phyloP scores from a whole-genome alignment of 2,888 invertebrate species.

The Neoascia interrupta region DNA sequence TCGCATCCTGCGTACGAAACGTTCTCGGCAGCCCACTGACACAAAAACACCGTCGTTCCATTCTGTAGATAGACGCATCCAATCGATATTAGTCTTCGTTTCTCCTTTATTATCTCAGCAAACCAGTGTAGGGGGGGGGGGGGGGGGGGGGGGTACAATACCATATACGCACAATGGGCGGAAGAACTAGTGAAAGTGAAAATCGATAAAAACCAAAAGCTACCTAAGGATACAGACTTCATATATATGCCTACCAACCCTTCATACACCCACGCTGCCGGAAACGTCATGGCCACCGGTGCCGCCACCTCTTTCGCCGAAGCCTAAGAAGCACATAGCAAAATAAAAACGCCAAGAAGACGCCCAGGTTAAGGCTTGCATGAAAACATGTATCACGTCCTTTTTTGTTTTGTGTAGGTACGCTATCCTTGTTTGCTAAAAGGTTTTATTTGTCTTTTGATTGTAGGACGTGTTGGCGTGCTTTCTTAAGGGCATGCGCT shows the following conservation, averaged over 20 bases:
- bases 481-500: conserved; percentile 28
- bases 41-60: neutral
- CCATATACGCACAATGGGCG: neutral
- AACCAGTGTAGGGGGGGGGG: too few relatives aligned
- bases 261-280: conserved; percentile 10
- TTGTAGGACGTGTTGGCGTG: conserved; percentile 4
- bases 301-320: neutral
- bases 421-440: conserved; percentile 21
- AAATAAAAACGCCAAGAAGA: conserved; percentile 30
- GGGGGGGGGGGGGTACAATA: too few relatives aligned
- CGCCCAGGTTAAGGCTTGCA: conserved; percentile 16
- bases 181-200: conserved; percentile 24
- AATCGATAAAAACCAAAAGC: conserved; percentile 38
- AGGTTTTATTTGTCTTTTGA: neutral
- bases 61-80: neutral
- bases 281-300: conserved; percentile 8
- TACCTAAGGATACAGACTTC: neutral
- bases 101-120: too few relatives aligned
- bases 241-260: conserved; percentile 2
- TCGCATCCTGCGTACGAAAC: too few relatives aligned
- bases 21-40: too few relatives aligned
- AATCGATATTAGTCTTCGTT: too few relatives aligned
- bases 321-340: conserved; percentile 22
- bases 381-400: conserved; percentile 1
- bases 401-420: neutral